These are phyloP conservation scores for Pristionchus exspectatus DNA, from an alignment of 2,888 invertebrate genomes.

Conservation along the genomic window DNA sequence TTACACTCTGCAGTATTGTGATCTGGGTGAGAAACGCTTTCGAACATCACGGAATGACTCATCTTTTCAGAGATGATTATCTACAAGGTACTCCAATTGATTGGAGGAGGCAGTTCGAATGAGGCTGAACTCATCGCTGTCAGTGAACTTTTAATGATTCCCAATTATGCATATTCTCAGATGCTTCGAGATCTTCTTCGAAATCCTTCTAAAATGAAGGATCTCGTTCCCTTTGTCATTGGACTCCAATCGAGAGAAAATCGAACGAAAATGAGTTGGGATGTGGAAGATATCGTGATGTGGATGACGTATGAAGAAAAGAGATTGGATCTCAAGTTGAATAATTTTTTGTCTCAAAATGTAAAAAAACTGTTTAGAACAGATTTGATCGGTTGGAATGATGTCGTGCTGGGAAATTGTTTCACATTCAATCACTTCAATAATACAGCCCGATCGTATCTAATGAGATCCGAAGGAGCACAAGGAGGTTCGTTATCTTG, in stretches of 20 bases:
- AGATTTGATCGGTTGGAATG: constrained; percentile 57
- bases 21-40: not conserved
- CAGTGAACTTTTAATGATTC: not conserved
- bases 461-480: constrained; percentile 52
- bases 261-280: constrained; percentile 61
- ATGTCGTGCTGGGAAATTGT: constrained; percentile 63
- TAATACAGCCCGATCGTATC: constrained; percentile 4
- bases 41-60: not conserved
- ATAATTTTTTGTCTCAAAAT: not conserved
- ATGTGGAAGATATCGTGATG: constrained; percentile 58
- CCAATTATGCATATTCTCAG: not conserved
- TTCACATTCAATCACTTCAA: constrained; percentile 64
- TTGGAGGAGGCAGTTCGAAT: constrained; percentile 8
- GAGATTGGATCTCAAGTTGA: constrained; percentile 55
- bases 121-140: constrained; percentile 25
- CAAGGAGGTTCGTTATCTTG: not conserved
- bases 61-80: constrained; percentile 26
- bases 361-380: constrained; percentile 4
- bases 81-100: constrained; percentile 26
- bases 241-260: constrained; percentile 48
- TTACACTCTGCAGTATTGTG: constrained; percentile 32
- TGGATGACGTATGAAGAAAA: constrained; percentile 61
- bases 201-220: constrained; percentile 37
- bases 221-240: constrained; percentile 38
- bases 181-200: constrained; percentile 35